phyloP scores from a whole-genome alignment of 2,797 vertebrate species.

The Valencia hispanica region DNA sequence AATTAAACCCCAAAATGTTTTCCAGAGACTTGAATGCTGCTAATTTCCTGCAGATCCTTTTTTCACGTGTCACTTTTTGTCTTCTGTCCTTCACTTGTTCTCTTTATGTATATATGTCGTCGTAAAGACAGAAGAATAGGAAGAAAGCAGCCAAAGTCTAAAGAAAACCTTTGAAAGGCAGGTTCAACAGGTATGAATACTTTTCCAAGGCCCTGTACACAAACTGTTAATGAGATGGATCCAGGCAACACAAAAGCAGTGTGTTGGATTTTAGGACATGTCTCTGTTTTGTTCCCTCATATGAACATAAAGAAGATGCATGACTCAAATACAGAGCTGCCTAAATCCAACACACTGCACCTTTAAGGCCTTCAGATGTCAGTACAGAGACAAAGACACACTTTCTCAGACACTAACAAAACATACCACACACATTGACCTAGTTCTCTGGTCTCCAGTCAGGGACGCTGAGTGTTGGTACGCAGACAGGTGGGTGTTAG shows the following conservation, averaged over 20 bases:
- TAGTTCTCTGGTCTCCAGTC: slow-evolving; percentile 83
- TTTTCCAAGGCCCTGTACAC: background rate
- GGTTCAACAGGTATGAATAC: background rate
- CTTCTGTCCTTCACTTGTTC: background rate
- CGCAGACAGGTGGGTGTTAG: slow-evolving; percentile 74
- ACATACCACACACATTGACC: slow-evolving; percentile 69
- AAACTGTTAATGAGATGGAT: background rate
- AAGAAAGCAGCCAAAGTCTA: slow-evolving; percentile 3
- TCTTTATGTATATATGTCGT: background rate
- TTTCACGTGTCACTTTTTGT: background rate
- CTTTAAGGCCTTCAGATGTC: slow-evolving; percentile 2
- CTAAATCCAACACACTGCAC: slow-evolving; percentile 7
- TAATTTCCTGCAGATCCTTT: background rate
- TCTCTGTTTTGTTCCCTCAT: background rate
- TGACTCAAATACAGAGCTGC: background rate
- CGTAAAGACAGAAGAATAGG: background rate
- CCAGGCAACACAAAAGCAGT: background rate
- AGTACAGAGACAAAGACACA: slow-evolving; percentile 20
- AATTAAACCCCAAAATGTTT: background rate
- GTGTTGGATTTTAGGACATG: slow-evolving; percentile 3
- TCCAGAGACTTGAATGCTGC: background rate
- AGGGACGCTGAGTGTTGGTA: slow-evolving; percentile 80
- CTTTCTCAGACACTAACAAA: slow-evolving; percentile 18
- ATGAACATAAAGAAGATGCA: background rate
- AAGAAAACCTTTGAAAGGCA: background rate